Percentiles rank a stretch among this genome's conserved stretches.
Conservation (phyloP, 2,797 vertebrate genomes). For the Scleropages formosus region DNA sequence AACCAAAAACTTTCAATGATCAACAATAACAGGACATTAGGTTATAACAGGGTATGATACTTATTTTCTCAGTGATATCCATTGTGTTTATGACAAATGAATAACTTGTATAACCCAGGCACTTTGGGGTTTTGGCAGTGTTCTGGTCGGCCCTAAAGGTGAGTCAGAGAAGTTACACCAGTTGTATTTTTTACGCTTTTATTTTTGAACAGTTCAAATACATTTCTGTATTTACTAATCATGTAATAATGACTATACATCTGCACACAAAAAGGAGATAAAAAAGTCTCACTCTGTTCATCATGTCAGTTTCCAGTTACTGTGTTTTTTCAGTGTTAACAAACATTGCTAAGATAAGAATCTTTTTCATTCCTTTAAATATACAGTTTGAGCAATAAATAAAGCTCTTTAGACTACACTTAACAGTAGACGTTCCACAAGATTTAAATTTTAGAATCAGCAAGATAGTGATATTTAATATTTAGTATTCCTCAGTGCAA, state of each 20-base stretch:
- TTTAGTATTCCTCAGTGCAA: slow-evolving; percentile 48
- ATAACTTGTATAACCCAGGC: no score
- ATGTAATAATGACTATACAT: no score
- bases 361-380: no score
- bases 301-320: neutral
- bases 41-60: neutral
- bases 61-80: no score
- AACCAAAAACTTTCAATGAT: neutral
- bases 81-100: no score
- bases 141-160: neutral
- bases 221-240: neutral
- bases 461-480: no score
- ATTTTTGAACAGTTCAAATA: neutral
- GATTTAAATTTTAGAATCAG: no score
- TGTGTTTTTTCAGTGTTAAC: neutral
- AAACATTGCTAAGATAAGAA: neutral
- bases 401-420: neutral
- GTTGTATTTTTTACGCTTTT: neutral
- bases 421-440: no score
- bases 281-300: neutral
- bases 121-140: neutral
- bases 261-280: no score
- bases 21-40: slow-evolving; percentile 48
- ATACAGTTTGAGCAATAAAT: neutral
- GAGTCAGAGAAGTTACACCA: neutral